Conservation (phyloP, 1,140 invertebrate species). For the Bombyx mandarina region DNA sequence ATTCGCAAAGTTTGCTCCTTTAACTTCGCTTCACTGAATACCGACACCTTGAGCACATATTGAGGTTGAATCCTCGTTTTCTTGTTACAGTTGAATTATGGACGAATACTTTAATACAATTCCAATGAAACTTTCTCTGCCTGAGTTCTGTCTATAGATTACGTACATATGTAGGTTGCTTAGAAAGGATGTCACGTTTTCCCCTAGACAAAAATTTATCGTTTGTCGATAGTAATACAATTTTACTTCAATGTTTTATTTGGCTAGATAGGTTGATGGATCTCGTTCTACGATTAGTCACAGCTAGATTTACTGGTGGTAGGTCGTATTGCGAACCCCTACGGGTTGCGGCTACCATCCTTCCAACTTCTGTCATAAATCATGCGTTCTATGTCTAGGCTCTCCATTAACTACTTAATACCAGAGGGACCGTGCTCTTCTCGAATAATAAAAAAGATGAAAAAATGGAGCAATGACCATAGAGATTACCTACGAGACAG, state of each 20-base stretch:
- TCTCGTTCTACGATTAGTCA: neutral
- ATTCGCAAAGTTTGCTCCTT: constrained; percentile 57
- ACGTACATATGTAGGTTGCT: neutral
- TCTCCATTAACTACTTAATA: no score
- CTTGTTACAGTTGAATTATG: constrained; percentile 59
- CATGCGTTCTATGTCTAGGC: no score
- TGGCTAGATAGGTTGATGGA: neutral
- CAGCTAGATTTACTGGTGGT: no score
- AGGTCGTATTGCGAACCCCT: no score
- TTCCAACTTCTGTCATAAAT: no score
- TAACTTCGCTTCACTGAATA: constrained; percentile 58
- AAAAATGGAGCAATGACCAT: no score
- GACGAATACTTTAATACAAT: constrained; percentile 52
- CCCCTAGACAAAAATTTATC: neutral
- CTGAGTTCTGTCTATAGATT: constrained; percentile 7
- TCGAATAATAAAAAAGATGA: no score
- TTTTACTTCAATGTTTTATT: constrained; percentile 1
- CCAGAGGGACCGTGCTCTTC: no score
- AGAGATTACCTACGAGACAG: no score
- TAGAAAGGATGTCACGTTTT: neutral
- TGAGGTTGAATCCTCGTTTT: constrained; percentile 59
- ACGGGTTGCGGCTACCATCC: no score
- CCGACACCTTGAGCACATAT: constrained; percentile 61
- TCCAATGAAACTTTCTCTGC: constrained; percentile 30
- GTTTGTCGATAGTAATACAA: neutral